Percentiles rank a stretch among this genome's conserved stretches.
Evolutionary conservation across 2,113 vertebrate genomes (phyloP).

Genomic region (Chaetops frenatus): DNA sequence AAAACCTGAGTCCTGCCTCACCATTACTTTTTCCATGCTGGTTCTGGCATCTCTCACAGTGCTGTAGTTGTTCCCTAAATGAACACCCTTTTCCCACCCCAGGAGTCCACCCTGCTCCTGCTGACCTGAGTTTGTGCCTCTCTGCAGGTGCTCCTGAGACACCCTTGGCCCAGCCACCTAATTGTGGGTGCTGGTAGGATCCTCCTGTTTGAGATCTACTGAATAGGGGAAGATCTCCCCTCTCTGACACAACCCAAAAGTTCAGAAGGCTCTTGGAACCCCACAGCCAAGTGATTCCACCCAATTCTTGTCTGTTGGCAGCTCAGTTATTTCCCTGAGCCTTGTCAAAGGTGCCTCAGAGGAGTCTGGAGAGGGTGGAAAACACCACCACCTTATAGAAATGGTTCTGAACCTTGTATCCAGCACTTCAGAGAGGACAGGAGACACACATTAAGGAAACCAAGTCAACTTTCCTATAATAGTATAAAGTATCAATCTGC

Average conservation of each 20-base stretch:
- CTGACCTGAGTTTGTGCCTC: not conserved
- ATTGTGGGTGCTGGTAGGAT: not conserved
- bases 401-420: not conserved
- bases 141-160: not conserved
- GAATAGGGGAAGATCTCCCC: not conserved
- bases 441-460: not conserved
- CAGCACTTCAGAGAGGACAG: not conserved
- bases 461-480: not conserved
- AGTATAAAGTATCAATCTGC: not conserved
- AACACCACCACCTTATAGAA: not conserved
- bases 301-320: not conserved
- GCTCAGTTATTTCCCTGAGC: not conserved
- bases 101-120: not conserved
- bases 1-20: not conserved
- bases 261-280: not conserved
- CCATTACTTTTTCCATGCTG: rapidly evolving
- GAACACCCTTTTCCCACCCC: not conserved
- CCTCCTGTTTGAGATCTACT: not conserved
- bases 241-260: rapidly evolving
- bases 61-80: no score
- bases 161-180: rapidly evolving
- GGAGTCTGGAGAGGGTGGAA: not conserved
- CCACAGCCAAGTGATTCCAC: not conserved
- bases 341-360: not conserved
- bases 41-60: not conserved